Percentiles rank a stretch among this genome's conserved stretches.
These are phyloP conservation scores for Istiophorus platypterus DNA, from an alignment of 2,113 vertebrate genomes.

Conservation along the genomic window DNA sequence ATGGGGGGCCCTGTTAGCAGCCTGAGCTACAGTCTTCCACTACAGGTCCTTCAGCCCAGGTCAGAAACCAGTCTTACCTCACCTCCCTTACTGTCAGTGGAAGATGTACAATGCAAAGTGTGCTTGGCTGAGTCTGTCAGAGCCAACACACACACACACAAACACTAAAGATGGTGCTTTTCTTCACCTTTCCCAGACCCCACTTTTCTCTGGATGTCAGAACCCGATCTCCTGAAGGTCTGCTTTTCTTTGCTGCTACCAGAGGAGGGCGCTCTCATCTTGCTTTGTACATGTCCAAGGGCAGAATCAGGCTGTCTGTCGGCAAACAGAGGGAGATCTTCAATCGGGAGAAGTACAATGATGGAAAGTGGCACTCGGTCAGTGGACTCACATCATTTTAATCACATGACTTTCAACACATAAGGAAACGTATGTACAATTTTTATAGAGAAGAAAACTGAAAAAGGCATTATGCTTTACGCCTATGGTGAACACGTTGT, in stretches of 20 bases:
- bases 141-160: slow-evolving; percentile 5
- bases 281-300: slow-evolving; percentile 90
- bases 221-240: slow-evolving; percentile 86
- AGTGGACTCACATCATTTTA: slow-evolving; percentile 63
- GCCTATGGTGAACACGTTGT: slow-evolving; percentile 3
- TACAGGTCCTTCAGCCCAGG: slow-evolving; percentile 81
- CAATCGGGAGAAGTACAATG: slow-evolving; percentile 88
- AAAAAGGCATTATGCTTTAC: background rate
- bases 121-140: background rate
- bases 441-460: background rate
- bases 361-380: slow-evolving; percentile 95
- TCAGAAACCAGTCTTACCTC: slow-evolving; percentile 23
- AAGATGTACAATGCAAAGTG: background rate
- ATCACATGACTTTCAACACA: background rate
- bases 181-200: slow-evolving; percentile 79
- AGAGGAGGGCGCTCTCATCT: slow-evolving; percentile 83
- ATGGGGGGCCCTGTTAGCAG: slow-evolving; percentile 87
- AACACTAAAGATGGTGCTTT: background rate
- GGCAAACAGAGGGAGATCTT: slow-evolving; percentile 87
- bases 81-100: background rate
- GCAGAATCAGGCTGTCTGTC: slow-evolving; percentile 87
- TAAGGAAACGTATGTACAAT: background rate
- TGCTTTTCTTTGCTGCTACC: slow-evolving; percentile 87
- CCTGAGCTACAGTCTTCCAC: slow-evolving; percentile 84
- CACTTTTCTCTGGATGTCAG: slow-evolving; percentile 90